These are phyloP conservation scores for Lepidotrigona ventralis DNA, from an alignment of 1,140 invertebrate genomes.

Conservation along the genomic window DNA sequence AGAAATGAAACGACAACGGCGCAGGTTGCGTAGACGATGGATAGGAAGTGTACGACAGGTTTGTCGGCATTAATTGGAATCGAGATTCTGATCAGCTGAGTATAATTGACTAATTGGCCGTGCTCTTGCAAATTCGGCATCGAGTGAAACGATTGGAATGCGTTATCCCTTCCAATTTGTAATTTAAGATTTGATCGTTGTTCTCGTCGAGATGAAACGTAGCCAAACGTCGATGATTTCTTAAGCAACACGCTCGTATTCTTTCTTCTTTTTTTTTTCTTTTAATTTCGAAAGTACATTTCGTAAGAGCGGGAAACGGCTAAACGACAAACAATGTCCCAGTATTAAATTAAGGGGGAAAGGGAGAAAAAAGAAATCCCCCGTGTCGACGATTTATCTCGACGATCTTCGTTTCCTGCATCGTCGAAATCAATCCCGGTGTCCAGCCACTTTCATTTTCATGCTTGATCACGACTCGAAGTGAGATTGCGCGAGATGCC, in stretches of 20 bases:
- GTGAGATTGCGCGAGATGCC: background rate
- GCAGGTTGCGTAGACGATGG: background rate
- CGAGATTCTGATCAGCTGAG: background rate
- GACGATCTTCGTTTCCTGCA: background rate
- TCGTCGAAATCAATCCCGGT: background rate
- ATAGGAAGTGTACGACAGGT: background rate
- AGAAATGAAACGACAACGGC: background rate
- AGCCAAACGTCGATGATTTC: background rate
- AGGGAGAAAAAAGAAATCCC: background rate
- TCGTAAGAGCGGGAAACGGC: background rate
- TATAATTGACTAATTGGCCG: background rate
- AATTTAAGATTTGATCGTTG: background rate
- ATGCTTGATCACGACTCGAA: background rate
- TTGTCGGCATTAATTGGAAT: background rate
- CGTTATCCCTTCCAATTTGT: background rate
- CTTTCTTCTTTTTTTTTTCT: no score
- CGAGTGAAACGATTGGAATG: background rate
- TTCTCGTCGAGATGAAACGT: background rate
- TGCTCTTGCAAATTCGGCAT: background rate
- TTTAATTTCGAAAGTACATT: background rate
- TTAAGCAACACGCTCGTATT: slow-evolving; percentile 1
- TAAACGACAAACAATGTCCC: slow-evolving; percentile 18
- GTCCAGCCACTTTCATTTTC: slow-evolving; percentile 41
- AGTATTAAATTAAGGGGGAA: background rate
- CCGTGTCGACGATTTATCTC: background rate